Base-by-base conservation (phyloP, 2,113 vertebrate species). In the Megaceryle torquata region DNA sequence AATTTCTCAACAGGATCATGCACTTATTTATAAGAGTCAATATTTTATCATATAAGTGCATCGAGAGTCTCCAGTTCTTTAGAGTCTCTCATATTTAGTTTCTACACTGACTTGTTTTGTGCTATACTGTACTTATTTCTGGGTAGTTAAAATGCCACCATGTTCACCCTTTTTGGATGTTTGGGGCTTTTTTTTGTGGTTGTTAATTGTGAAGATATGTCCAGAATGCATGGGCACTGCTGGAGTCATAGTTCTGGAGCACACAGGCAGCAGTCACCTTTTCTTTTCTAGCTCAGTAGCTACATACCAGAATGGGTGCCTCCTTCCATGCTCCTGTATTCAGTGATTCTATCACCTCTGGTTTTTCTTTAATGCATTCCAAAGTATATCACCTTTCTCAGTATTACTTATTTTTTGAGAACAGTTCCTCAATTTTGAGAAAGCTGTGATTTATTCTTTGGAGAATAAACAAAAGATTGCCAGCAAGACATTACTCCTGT, bases 21-120 rank as follows among this genome's bases (percentile, higher is more conserved):
- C 19, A 86, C 35, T 80, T 81, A 59, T 70, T 96, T 31, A 43
- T 87, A 86, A 82, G 61, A 97, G 70, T 81, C 71, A 67, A 56
- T 91, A 69, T 86, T 94, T 90, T 89, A 75, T 86, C 35, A 39
- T 83, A 51, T 68, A 50, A 75, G 11, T 51, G 53, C 43, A 70
- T 76, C 31, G 71, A 88, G 81, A 85, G 59, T 53, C 61, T 85
- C 54, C 18, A 21, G 29, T 70, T 68, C 44, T 93, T 86, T 59
- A n/a, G 80, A 91, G 50, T 83, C 35, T 94, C 31, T 65, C 29
- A 11, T 67, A 75, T 71, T 78, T 64, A 67, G 10, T 94, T 65
- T 86, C 71, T 86, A 31, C 35, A 29, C 14, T 85, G 43, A 25
- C 29, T 63, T 88, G 15, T 84, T 86, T 81, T 68, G 28, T 86